phyloP scores from a whole-genome alignment of 37 sponge, comb jelly and placozoan species.

The Ephydatia muelleri region DNA sequence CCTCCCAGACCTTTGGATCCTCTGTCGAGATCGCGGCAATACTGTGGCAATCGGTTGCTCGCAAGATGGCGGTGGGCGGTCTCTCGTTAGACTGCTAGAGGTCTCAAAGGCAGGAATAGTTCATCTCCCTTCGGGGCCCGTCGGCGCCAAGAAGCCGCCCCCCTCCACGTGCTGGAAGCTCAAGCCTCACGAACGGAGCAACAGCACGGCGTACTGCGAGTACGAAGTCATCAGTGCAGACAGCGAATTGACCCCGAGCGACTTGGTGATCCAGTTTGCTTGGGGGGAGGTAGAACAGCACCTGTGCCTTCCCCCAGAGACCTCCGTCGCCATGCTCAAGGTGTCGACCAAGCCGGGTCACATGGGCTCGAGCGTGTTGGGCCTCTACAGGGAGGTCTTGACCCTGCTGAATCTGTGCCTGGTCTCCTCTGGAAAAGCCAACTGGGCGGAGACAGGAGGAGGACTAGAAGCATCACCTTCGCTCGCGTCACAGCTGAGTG shows the following conservation, averaged over 20 bases:
- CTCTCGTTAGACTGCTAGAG: background rate
- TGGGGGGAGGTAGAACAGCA: conserved; percentile 29
- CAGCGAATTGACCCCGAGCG: background rate
- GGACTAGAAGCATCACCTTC: background rate
- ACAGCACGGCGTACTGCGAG: conserved; percentile 24
- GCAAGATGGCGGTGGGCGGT: background rate
- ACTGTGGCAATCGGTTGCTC: conserved; percentile 43
- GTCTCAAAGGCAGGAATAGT: background rate
- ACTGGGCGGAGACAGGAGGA: conserved; percentile 31
- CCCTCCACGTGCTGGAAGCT: background rate
- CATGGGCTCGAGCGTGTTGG: conserved; percentile 32
- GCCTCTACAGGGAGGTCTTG: conserved; percentile 37
- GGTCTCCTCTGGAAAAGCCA: conserved; percentile 8
- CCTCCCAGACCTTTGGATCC: conserved; percentile 41
- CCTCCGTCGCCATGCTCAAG: conserved; percentile 40
- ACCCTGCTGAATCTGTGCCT: conserved; percentile 30
- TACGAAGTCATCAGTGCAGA: conserved; percentile 14
- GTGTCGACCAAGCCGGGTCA: conserved; percentile 45
- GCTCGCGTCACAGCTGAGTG: background rate
- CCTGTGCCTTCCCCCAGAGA: conserved; percentile 41
- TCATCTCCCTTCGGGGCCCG: background rate
- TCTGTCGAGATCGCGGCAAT: conserved; percentile 10
- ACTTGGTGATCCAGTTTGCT: conserved; percentile 37
- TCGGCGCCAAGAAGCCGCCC: background rate
- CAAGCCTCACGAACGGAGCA: background rate